These are phyloP conservation scores for Trichogramma dendrolimi DNA, from an alignment of 2,888 invertebrate species.

Conservation along the genomic window DNA sequence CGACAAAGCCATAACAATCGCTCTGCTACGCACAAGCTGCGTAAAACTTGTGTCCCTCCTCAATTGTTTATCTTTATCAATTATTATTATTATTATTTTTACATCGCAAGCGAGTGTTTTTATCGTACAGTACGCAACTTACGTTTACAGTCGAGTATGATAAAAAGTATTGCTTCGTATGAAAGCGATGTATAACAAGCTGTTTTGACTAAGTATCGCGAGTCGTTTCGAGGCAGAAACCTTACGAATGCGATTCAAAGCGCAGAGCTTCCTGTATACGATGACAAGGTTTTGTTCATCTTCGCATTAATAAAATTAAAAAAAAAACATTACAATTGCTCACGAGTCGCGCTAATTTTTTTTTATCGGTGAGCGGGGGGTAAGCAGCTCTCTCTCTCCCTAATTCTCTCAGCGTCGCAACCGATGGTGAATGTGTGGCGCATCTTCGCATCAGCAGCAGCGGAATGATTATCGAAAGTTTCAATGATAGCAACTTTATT, in stretches of 20 bases:
- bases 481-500: constrained; percentile 28
- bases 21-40: no score
- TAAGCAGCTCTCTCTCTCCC: neutral
- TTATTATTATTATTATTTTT: no score
- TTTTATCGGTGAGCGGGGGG: constrained; percentile 8
- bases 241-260: no score
- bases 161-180: constrained; percentile 52
- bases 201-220: constrained; percentile 29
- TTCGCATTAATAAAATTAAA: no score
- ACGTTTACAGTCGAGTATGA: constrained; percentile 43
- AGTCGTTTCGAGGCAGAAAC: no score
- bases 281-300: no score
- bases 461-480: constrained; percentile 29
- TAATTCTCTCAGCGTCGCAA: constrained; percentile 2
- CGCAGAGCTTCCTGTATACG: no score
- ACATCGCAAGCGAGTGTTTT: neutral
- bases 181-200: constrained; percentile 35
- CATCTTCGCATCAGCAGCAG: constrained; percentile 10
- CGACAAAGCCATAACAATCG: no score
- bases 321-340: no score
- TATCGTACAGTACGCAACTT: constrained; percentile 39
- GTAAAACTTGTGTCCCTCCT: no score
- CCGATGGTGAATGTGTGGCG: constrained; percentile 23
- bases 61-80: no score
- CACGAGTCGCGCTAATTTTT: constrained; percentile 5